A percentile compares a stretch with the other conserved stretches of the same genome.
These are phyloP conservation scores for Magallana gigas DNA, from an alignment of 1,140 invertebrate species.

Conservation along the genomic window DNA sequence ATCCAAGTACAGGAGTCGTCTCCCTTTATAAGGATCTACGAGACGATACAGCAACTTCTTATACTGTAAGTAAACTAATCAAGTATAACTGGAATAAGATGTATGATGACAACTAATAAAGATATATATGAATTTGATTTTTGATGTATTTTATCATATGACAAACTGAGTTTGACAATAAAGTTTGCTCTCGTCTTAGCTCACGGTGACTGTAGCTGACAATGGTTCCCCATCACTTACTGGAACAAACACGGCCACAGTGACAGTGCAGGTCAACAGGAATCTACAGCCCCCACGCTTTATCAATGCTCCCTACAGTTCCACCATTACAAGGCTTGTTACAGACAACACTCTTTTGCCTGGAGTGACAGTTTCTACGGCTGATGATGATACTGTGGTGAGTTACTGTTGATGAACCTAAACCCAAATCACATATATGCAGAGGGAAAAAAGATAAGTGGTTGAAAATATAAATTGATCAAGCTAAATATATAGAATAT, in stretches of 20 bases:
- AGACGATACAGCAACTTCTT: slow-evolving; percentile 46
- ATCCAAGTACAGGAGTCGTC: slow-evolving; percentile 54
- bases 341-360: slow-evolving; percentile 4
- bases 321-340: slow-evolving; percentile 24
- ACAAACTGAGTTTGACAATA: not conserved
- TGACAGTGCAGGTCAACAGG: slow-evolving; percentile 61
- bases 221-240: slow-evolving; percentile 58
- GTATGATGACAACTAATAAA: too few species aligned
- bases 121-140: too few species aligned
- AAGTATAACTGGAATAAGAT: too few species aligned
- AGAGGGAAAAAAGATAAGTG: too few species aligned
- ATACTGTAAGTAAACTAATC: slow-evolving; percentile 53
- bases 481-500: too few species aligned
- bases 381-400: slow-evolving; percentile 34
- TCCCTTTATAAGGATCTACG: slow-evolving; percentile 56
- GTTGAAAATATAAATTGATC: too few species aligned
- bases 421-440: too few species aligned
- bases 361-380: not conserved
- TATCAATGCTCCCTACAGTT: not conserved
- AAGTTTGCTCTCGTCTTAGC: slow-evolving; percentile 33
- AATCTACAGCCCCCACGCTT: slow-evolving; percentile 62
- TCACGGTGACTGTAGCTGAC: slow-evolving; percentile 59
- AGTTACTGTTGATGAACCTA: not conserved
- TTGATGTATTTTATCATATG: not conserved
- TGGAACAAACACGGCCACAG: slow-evolving; percentile 57